These are phyloP conservation scores for Eubasilissa splendida DNA, from an alignment of 2,888 invertebrate genomes.

Conservation along the genomic window DNA sequence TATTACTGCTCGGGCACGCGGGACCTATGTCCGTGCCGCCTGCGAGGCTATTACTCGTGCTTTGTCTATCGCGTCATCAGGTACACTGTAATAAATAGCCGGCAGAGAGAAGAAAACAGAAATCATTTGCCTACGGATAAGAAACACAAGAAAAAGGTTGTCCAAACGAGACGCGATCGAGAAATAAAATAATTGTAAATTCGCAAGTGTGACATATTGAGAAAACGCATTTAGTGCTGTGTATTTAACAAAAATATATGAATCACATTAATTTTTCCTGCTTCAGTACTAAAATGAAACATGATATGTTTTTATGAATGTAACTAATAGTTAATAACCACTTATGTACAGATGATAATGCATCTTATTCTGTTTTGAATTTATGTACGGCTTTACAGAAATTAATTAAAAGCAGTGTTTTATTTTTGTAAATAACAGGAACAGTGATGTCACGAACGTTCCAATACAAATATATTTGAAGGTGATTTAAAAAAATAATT, in stretches of 20 bases:
- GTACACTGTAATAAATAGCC: neutral
- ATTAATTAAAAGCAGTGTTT: too few relatives aligned
- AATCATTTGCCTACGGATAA: neutral
- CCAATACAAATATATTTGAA: too few relatives aligned
- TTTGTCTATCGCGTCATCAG: constrained; percentile 13
- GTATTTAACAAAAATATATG: neutral
- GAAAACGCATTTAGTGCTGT: neutral
- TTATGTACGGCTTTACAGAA: too few relatives aligned
- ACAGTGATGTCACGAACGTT: too few relatives aligned
- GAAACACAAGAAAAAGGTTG: constrained; percentile 1
- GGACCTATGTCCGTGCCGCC: neutral
- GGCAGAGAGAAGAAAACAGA: neutral
- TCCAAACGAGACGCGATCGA: neutral
- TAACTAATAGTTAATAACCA: too few relatives aligned
- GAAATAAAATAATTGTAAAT: neutral
- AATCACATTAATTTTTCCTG: neutral
- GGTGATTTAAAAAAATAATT: too few relatives aligned
- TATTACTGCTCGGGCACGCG: neutral
- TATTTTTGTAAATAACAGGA: too few relatives aligned
- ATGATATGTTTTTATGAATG: too few relatives aligned
- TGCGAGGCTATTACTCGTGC: neutral
- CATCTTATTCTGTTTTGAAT: too few relatives aligned
- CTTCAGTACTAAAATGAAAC: too few relatives aligned
- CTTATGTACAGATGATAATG: too few relatives aligned
- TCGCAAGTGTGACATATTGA: neutral